Evolutionary conservation across 2,797 vertebrate species (phyloP), one percentile per base, ranked within the genome.

Genomic region (Gymnoscopelus braueri): DNA sequence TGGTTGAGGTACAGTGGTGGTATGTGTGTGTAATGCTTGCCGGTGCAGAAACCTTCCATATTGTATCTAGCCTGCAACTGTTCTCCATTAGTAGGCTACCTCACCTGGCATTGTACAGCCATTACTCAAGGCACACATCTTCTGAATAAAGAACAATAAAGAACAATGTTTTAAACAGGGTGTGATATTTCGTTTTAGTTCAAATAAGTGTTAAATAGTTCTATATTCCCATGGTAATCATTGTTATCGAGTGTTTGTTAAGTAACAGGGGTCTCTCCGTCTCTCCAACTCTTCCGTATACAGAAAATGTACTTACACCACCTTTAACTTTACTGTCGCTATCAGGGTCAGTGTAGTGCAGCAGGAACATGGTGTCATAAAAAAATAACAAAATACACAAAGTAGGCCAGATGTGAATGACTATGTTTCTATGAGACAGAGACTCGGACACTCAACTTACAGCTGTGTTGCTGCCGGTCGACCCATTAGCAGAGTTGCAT

Each of bases 71-170:
- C 55, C 10, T 57, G 55, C 5, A 13, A 32, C 24, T 63, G 23
- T 59, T 75, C 13, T 67, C 60, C 58, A 9, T 66, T 13, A 56
- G 60, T 39, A 39, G 14, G 35, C 47, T 67, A 56, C 60, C 59
- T 69, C 54, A 62, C 47, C 69, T 61, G 52, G 39, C 39, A 44
- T 44, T 44, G 39, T 57, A 32, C 9, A 62, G 54, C 49, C 58
- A 24, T 15, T 0, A 14, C 35, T 49, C 15, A 64, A 12, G 44
- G 44, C 44, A 23, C 19, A 23, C 3, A 9, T 44, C 35, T 14
- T 61, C 44, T 8, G 15, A 55, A 55, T 23, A 24, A 19, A 35
- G 39, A 9, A 44, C 39, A 55, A 55, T 23, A 24, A 19, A 35
- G 39, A 9, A 44, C 39, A 44, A 44, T 9, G 39, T 44, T 44